Evolutionary conservation across 1,140 invertebrate genomes (phyloP), one percentile per base, ranked within the genome.

Genomic region (Geopemphigus sp.): DNA sequence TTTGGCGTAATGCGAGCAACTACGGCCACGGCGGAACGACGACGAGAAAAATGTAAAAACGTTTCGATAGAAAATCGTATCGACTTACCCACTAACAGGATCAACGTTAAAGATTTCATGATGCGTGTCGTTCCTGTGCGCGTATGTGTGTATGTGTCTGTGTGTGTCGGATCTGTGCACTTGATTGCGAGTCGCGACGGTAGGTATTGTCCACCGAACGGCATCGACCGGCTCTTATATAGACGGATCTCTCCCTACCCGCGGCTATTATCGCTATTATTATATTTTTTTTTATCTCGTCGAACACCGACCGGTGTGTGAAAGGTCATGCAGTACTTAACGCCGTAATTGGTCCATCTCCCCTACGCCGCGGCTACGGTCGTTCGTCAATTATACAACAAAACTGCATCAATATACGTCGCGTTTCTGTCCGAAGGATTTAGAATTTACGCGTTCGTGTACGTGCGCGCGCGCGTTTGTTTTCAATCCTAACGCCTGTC

Each of bases 241-340:
- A 54, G 50, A 54, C 70, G 17, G 17, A 54, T 73, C 70, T 56
- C n/a, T n/a, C n/a, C 70, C 70, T 73, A 73, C 70, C 70, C 15
- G n/a, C 24, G 17, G 22, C 12, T 47, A 24, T 24, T 59, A 2
- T 59, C 1, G 22, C 39, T 39, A 39, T 45, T 64, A n/a, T 64
- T 56, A n/a, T 64, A 39, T 66, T 66, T 66, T 66, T 39, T n/a
- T 39, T 66, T 45, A 39, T 14, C 29, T 14, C 22, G n/a, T 22
- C 22, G 39, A n/a, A n/a, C n/a, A 47, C n/a, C 39, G 39, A 47
- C n/a, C 2, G 64, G 47, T 47, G 64, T 68, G 64, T 47, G 64
- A 68, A 68, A 68, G 64, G 64, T 68, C 64, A 68, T 68, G n/a
- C 17, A 12, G 39, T 68, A 47, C 39, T 68, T 47, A 14, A 45